phyloP scores from a whole-genome alignment of 2,113 vertebrate species.

The Tragelaphus strepsiceros region DNA sequence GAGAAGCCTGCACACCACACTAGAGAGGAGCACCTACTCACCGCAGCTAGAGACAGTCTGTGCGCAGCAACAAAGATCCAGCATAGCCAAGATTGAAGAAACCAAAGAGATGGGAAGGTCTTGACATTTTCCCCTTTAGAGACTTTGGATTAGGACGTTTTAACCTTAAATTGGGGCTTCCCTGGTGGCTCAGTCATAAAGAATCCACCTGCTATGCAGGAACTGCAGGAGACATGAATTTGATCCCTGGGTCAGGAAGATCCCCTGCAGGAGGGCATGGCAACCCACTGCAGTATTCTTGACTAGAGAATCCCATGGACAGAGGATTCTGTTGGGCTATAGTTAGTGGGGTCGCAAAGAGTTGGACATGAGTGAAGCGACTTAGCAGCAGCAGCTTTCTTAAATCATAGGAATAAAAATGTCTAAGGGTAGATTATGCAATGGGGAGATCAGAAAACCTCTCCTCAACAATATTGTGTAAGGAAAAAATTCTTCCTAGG shows the following conservation, averaged over 20 bases:
- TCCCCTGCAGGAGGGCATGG: not conserved
- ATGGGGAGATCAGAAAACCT: not conserved
- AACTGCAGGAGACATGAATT: not conserved
- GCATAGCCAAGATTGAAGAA: not conserved
- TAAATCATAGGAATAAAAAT: not conserved
- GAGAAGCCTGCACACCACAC: not conserved
- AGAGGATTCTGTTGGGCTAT: not conserved
- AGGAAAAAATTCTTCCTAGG: not conserved
- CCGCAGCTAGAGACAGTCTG: not conserved
- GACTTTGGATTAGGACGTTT: not conserved
- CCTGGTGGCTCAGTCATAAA: not conserved
- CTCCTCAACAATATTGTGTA: not conserved
- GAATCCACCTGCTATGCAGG: not conserved
- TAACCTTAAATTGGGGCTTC: not conserved
- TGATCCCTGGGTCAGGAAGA: not conserved
- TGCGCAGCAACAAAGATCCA: not conserved
- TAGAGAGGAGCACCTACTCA: not conserved
- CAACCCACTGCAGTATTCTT: not conserved
- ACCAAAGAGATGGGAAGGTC: not conserved
- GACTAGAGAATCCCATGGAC: not conserved
- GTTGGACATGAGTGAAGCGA: not conserved
- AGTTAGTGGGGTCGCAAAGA: fast-evolving
- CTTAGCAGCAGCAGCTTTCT: not conserved
- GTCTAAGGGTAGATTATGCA: not conserved
- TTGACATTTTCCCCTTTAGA: not conserved